Conservation (phyloP, 2,113 vertebrate species). For the Corvus cornix region DNA sequence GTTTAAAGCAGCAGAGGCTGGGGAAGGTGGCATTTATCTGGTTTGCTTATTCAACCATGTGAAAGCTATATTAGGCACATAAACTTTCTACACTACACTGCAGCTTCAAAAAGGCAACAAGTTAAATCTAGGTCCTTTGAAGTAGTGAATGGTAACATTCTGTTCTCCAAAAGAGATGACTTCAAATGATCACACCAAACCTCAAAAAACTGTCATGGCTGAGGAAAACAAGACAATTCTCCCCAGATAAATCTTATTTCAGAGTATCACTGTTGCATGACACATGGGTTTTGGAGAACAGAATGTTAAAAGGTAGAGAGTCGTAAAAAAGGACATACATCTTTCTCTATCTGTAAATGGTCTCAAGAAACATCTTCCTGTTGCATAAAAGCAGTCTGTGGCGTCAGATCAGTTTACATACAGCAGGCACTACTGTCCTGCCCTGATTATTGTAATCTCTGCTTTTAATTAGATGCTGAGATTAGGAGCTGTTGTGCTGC, state of each 20-base stretch:
- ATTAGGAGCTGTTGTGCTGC: neutral
- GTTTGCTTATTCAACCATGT: constrained; percentile 3
- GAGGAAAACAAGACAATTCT: neutral
- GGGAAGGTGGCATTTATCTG: constrained; percentile 8
- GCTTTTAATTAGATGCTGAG: constrained; percentile 43
- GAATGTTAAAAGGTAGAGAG: neutral
- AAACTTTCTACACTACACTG: neutral
- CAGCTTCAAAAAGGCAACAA: constrained; percentile 34
- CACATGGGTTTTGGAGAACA: neutral
- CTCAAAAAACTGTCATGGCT: neutral
- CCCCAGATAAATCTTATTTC: neutral
- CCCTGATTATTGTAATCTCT: constrained; percentile 29
- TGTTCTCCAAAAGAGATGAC: neutral
- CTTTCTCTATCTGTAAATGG: neutral
- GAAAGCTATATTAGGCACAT: constrained; percentile 9
- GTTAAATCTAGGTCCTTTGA: constrained; percentile 25
- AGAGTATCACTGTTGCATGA: neutral
- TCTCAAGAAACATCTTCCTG: neutral
- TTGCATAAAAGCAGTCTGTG: neutral
- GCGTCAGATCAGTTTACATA: neutral
- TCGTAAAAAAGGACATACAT: neutral
- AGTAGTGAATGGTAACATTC: constrained; percentile 14
- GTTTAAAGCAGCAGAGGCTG: neutral
- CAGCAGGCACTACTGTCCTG: neutral
- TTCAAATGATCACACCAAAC: neutral